Conservation (phyloP, 2,888 invertebrate genomes). For the Cheilosia vulpina region DNA sequence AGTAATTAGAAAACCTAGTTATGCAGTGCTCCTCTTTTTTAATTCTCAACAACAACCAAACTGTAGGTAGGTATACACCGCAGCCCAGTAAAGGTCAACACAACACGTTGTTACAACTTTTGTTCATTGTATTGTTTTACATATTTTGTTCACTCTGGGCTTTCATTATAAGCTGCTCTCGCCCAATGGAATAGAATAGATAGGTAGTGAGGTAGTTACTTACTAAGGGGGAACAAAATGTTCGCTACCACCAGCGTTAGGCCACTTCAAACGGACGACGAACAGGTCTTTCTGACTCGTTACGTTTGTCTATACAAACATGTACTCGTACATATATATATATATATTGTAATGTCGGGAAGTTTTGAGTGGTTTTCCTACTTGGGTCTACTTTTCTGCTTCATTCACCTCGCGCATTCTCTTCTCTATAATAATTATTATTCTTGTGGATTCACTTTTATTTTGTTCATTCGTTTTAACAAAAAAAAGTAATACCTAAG, state of each 20-base stretch:
- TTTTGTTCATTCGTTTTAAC: conserved; percentile 8
- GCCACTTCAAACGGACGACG: conserved; percentile 32
- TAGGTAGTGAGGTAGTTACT: neutral
- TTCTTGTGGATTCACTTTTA: conserved; percentile 25
- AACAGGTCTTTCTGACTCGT: conserved; percentile 54
- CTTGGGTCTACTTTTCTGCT: conserved; percentile 6
- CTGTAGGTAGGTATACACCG: neutral
- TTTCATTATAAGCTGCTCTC: neutral
- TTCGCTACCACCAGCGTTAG: conserved; percentile 27
- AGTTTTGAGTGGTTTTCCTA: conserved; percentile 27
- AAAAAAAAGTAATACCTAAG: neutral
- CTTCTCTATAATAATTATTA: neutral
- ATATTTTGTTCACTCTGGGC: neutral
- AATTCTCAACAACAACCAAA: neutral
- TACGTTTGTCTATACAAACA: neutral
- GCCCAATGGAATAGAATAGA: conserved; percentile 10
- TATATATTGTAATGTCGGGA: neutral
- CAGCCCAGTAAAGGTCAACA: conserved; percentile 27
- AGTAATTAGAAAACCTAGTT: neutral
- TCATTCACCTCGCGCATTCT: conserved; percentile 7
- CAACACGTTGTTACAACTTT: conserved; percentile 6
- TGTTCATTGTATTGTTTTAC: conserved; percentile 7
- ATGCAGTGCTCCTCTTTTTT: conserved; percentile 6
- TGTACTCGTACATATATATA: too few species aligned
- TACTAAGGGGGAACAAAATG: neutral